Conservation (phyloP, 2,113 vertebrate species). For the Ictidomys tridecemlineatus region DNA sequence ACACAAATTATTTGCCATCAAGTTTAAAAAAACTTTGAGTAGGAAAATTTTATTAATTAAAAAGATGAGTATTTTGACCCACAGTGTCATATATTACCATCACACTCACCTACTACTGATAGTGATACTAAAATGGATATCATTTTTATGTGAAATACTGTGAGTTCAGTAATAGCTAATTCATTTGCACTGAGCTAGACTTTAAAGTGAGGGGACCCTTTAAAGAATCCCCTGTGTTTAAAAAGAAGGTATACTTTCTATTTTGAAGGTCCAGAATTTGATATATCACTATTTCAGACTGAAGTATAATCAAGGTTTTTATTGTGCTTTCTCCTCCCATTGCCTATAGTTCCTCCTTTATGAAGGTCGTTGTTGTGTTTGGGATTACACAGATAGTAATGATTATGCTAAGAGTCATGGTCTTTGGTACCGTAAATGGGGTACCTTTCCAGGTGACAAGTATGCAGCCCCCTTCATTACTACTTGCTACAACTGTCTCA, state of each 20-base stretch:
- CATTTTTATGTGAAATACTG: constrained; percentile 13
- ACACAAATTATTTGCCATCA: neutral
- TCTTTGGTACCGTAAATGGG: neutral
- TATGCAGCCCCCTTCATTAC: neutral
- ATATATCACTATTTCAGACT: too few species aligned
- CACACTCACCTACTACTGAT: constrained; percentile 60
- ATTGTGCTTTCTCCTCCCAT: neutral
- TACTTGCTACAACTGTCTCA: neutral
- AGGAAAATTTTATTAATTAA: constrained; percentile 86
- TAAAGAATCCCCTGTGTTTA: neutral
- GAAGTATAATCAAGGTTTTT: neutral
- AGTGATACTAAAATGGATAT: too few species aligned
- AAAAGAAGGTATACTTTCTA: neutral
- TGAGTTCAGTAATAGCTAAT: constrained; percentile 74
- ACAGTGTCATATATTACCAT: constrained; percentile 79
- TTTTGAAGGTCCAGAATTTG: neutral
- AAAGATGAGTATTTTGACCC: constrained; percentile 76
- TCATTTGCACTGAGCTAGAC: constrained; percentile 67
- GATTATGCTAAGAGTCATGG: neutral
- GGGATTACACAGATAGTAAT: neutral
- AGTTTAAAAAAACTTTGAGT: neutral
- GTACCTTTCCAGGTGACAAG: neutral
- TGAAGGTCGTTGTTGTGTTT: neutral
- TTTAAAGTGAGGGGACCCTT: neutral
- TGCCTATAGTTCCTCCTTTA: neutral